Conservation (phyloP, 1,140 invertebrate genomes). For the Aphaenogaster ashmeadi region DNA sequence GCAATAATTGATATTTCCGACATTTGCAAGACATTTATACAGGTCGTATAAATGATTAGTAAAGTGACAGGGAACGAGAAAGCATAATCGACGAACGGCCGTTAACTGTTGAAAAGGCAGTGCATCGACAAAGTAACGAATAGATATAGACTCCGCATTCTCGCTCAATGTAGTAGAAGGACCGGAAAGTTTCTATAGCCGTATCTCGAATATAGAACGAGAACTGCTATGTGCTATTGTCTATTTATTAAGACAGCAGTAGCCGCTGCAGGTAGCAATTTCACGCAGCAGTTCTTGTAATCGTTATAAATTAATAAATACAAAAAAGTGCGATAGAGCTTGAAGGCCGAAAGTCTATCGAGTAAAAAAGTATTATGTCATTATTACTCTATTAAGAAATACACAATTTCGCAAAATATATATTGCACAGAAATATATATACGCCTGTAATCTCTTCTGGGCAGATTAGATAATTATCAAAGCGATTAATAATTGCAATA, state of each 20-base stretch:
- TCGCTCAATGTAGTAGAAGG: conserved; percentile 28
- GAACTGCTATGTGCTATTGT: background rate
- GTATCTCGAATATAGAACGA: conserved; percentile 21
- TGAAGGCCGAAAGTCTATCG: background rate
- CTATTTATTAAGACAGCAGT: conserved; percentile 24
- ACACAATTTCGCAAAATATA: background rate
- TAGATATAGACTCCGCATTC: conserved; percentile 33
- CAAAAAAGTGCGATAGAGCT: background rate
- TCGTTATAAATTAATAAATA: background rate
- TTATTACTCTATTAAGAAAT: background rate
- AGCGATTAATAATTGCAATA: background rate
- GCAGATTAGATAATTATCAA: background rate
- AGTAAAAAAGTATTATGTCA: background rate
- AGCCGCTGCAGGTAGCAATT: background rate
- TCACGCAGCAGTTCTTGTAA: background rate
- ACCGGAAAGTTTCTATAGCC: conserved; percentile 41
- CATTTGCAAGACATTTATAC: conserved; percentile 29
- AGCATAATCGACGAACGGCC: conserved; percentile 24
- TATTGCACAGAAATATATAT: background rate
- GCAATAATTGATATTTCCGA: conserved; percentile 30
- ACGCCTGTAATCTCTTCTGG: background rate
- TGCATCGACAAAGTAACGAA: conserved; percentile 39
- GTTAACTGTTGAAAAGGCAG: conserved; percentile 19
- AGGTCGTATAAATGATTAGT: conserved; percentile 27
- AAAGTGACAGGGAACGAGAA: conserved; percentile 7